Base-by-base conservation (phyloP, 1,140 invertebrate genomes). In the Portunus trituberculatus region DNA sequence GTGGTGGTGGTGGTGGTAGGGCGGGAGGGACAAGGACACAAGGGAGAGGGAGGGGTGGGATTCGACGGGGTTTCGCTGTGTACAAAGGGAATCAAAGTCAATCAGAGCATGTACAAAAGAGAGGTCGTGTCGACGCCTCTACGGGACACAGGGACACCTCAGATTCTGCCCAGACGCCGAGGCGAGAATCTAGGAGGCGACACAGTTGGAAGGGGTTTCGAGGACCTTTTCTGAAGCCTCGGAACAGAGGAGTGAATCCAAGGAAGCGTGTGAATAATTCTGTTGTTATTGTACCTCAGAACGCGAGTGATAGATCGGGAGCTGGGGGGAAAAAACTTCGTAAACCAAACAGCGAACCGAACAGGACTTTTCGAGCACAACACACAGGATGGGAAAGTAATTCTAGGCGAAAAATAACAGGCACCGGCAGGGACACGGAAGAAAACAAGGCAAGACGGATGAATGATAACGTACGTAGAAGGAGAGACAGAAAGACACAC, bases 31-130 rank as follows among this genome's bases (percentile, higher is more conserved):
- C 16, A 46, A 8, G 86, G 86, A 88, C 32, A 45, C 39, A 45
- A 91, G 48, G 46, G 89, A 91, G 89, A 48, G 46, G 89, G 46
- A 48, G 46, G 89, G 46, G 46, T 10, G 48, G 46, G 89, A 52
- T 20, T 1, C 1, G 45, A n/a, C n/a, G 25, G 46, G 28, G 89
- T 46, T 8, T 28, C 32, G 52, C 39, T 0, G 39, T 29, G 39
- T 20, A n/a, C 10, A 28, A 16, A 29, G 48, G 28, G 48, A 91
- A 20, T 46, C 14, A 59, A 48, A 91, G 48, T 46, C 28, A 88
- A 32, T 88, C 45, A 76, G 12, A 76, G n/a, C 67, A 76, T n/a
- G 67, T 76, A 76, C 67, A 76, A 76, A 76, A n/a, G n/a, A 25
- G 67, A n/a, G 6, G 67, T 76, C 67, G 12, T n/a, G 25, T n/a